Conservation (phyloP, 2,888 invertebrate species). For the Perizoma flavofasciatum region DNA sequence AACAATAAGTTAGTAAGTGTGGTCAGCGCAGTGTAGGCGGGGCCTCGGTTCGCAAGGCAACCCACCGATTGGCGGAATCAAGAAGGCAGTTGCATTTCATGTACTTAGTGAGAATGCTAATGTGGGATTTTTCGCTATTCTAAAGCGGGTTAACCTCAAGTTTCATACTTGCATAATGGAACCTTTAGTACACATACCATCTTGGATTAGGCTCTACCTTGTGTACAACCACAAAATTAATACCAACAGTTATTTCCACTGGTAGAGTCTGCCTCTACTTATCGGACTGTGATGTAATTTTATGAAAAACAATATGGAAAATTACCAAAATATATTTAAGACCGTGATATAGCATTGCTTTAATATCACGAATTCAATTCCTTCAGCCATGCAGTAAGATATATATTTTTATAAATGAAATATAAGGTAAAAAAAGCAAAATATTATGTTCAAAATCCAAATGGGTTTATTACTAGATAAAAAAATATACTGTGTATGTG, state of each 20-base stretch:
- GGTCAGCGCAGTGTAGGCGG: slow-evolving; percentile 61
- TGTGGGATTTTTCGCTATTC: slow-evolving; percentile 47
- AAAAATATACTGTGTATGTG: too few species aligned
- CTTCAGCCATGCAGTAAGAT: too few species aligned
- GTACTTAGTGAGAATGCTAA: slow-evolving; percentile 67
- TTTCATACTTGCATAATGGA: slow-evolving; percentile 6
- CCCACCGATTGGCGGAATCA: slow-evolving; percentile 62
- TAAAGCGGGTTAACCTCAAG: slow-evolving; percentile 26
- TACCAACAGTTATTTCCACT: not conserved
- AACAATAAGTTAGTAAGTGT: slow-evolving; percentile 18
- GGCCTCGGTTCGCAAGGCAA: slow-evolving; percentile 58
- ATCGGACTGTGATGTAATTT: too few species aligned
- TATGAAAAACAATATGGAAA: not conserved
- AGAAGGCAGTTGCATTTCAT: slow-evolving; percentile 76
- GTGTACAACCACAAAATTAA: not conserved
- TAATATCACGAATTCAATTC: too few species aligned
- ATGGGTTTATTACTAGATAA: too few species aligned
- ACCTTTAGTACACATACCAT: not conserved
- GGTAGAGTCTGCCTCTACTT: too few species aligned
- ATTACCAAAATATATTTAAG: not conserved
- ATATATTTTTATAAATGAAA: too few species aligned
- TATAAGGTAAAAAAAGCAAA: too few species aligned
- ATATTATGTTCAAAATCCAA: too few species aligned
- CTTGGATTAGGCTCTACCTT: not conserved
- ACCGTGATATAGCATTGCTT: too few species aligned